These are phyloP conservation scores for Aproaerema taeniolella DNA, from an alignment of 2,888 invertebrate genomes.

Conservation along the genomic window DNA sequence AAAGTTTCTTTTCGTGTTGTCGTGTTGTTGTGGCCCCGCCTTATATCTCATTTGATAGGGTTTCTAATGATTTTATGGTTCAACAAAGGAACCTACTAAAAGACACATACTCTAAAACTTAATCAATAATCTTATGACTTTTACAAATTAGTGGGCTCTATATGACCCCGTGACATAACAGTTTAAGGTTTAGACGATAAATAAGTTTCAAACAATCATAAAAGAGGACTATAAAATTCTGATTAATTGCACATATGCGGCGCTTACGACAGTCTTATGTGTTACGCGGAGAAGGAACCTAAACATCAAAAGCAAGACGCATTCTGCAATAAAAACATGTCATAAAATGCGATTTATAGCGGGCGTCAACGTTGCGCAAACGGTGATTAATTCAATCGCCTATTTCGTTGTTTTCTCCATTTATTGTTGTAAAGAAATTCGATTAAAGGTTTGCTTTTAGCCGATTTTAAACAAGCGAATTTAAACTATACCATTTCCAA, in stretches of 20 bases:
- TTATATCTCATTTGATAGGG: conserved; percentile 7
- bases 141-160: background rate
- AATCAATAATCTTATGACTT: conserved; percentile 1
- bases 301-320: conserved; percentile 27
- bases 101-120: conserved; percentile 2
- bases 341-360: conserved; percentile 25
- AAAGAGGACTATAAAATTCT: conserved; percentile 39
- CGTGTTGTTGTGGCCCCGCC: background rate
- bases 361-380: conserved; percentile 17
- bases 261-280: conserved; percentile 3
- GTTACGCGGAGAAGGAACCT: background rate
- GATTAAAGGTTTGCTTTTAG: too few relatives aligned
- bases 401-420: conserved; percentile 4
- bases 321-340: conserved; percentile 35
- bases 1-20: conserved; percentile 28
- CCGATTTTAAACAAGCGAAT: too few relatives aligned
- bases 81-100: background rate
- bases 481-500: too few relatives aligned
- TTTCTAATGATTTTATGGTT: background rate
- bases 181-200: conserved; percentile 20
- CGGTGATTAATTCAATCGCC: conserved; percentile 13
- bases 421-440: conserved; percentile 4
- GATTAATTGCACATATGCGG: conserved; percentile 36
- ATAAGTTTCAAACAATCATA: conserved; percentile 36
- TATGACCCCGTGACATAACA: background rate